Conservation (phyloP, 1,140 invertebrate species). For the Homalodisca vitripennis region DNA sequence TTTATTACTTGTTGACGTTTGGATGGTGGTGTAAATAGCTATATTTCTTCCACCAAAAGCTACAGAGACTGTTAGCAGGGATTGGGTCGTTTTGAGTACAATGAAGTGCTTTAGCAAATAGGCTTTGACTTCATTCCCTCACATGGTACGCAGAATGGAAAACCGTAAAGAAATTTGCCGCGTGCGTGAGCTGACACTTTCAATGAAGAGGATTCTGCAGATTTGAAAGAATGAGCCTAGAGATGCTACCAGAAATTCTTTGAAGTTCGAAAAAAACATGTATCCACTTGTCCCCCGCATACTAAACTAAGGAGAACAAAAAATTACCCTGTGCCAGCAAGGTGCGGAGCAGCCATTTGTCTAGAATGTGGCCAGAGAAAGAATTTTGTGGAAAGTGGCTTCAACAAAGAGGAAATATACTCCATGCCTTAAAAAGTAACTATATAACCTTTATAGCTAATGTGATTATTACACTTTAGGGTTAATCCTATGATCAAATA, state of each 20-base stretch:
- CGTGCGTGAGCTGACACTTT: neutral
- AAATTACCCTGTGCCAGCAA: too few relatives aligned
- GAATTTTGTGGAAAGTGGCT: constrained; percentile 1
- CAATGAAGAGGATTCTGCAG: neutral
- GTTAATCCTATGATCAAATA: neutral
- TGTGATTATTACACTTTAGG: neutral
- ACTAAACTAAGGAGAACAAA: neutral
- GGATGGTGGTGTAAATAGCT: neutral
- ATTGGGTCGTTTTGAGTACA: neutral
- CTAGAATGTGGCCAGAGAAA: constrained; percentile 3
- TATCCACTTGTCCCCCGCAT: neutral
- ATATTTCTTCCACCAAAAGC: neutral
- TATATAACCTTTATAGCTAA: neutral
- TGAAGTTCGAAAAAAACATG: neutral
- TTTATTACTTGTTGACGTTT: neutral
- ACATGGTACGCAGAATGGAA: neutral
- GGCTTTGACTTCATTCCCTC: neutral
- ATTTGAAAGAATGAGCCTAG: neutral
- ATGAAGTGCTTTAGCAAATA: constrained; percentile 15
- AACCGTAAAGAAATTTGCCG: neutral
- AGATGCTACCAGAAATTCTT: constrained; percentile 15
- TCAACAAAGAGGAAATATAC: neutral
- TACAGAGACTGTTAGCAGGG: neutral
- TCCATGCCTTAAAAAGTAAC: neutral
- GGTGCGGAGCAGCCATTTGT: neutral